Evolutionary conservation across 2,888 invertebrate genomes (phyloP), one percentile per base, ranked within the genome.

Genomic region (Minunthozetes semirufus): DNA sequence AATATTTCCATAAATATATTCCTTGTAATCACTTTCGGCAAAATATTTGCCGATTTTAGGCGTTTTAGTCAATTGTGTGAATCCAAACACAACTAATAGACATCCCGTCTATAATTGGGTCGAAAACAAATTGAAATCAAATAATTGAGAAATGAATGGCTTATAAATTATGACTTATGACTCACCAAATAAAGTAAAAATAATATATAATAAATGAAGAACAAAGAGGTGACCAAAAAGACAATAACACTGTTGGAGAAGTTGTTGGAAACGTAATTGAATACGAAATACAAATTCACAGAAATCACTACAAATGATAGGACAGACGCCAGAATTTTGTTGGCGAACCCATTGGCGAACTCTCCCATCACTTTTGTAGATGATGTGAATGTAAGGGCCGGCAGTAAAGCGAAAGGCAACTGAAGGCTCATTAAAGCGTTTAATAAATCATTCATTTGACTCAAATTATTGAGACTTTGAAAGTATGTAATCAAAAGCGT

Each of bases 361-460:
- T 90, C 89, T 50, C 90, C 90, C 93, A 94, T 94, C 66, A 94
- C 89, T 66, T 87, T 84, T 3, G 84, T 82, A 79, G 89, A 89
- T 75, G 91, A 90, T 0, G 93, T 93, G 81, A 94, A 93, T 0
- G 93, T 92, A 75, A 94, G 88, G 0, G 91, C 89, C 9, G 94
- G 93, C 76, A 94, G 86, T 2, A 90, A 88, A 0, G 94, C 94
- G 82, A 94, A 94, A 0, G 94, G 94, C 78, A 94, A 84, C 82
- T 93, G 93, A 29, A 93, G 84, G 78, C 90, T 89, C 92, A 93
- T 92, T 15, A 93, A 87, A 0, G 92, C 92, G 83, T 94, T 94
- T 53, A 94, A 84, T 48, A 90, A 84, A 81, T 93, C 93, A 82
- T 94, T 94, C 90, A 94, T 89, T 27, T 86, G 85, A 4, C 89